phyloP scores from a whole-genome alignment of 2,113 vertebrate species.

The Typhlomys cinereus region DNA sequence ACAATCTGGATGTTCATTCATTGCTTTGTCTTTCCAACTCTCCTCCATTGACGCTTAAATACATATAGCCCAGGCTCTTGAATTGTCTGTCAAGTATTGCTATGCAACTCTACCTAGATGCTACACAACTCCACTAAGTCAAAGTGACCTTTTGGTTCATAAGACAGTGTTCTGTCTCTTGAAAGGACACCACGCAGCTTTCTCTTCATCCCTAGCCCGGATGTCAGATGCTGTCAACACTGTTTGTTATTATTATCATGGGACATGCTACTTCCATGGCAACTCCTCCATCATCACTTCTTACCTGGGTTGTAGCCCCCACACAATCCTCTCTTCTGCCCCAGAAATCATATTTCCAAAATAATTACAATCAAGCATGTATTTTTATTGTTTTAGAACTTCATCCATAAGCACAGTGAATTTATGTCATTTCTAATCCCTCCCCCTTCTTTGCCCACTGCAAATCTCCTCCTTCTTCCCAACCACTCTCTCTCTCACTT shows the following conservation, averaged over 20 bases:
- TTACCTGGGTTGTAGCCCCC: background rate
- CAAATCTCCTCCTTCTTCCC: too few species aligned
- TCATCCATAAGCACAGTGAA: too few species aligned
- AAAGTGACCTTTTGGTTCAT: background rate
- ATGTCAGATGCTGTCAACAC: background rate
- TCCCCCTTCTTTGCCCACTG: too few species aligned
- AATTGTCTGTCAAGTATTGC: background rate
- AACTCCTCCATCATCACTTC: background rate
- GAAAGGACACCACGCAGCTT: background rate
- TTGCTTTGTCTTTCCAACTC: background rate
- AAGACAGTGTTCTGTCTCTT: background rate
- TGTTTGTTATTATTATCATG: background rate
- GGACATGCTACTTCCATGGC: background rate
- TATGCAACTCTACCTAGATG: background rate
- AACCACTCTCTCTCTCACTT: too few species aligned
- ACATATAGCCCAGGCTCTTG: background rate
- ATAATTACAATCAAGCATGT: background rate
- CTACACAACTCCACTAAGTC: slow-evolving; percentile 4
- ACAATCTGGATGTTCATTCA: background rate
- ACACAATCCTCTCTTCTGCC: background rate
- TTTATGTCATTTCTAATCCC: too few species aligned
- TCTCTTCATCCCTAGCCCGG: background rate
- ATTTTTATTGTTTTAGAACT: too few species aligned
- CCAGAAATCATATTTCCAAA: slow-evolving; percentile 9
- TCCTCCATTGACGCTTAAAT: background rate